Base-by-base conservation (phyloP, 2,113 vertebrate genomes). In the Galemys pyrenaicus region DNA sequence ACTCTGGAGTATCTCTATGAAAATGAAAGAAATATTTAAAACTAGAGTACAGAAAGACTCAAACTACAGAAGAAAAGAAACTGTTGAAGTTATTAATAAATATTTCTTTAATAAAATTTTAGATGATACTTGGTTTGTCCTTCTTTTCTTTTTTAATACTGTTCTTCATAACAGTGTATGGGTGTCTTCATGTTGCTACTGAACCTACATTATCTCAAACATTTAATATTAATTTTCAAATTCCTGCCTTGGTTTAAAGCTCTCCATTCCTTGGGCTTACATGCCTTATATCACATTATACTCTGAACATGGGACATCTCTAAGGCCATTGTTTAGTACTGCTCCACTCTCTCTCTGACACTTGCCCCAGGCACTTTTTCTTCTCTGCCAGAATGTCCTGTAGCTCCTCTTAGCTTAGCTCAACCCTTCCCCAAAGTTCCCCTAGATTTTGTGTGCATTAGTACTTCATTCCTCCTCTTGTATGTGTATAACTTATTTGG, bases 1-100 rank as follows among this genome's bases (percentile, higher is more conserved):
- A 97, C 82, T 98, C 97, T 65, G 98, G 98, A 94, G 96, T 95
- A 96, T 98, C 98, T 96, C 98, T 97, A 98, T 96, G 95, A 96
- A 98, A 97, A 97, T 65, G 92, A 94, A 97, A 96, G 78, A 97
- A 94, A 58, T 84, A 83, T 51, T 87, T 94, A 96, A 91, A 97
- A 94, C 75, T 91, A 92, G 95, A 96, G 93, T 64, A 81, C 19
- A 85, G 62, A 81, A 22, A 41, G 39, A 30, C 37, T 96, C 56
- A 78, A 67, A 60, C 32, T 64, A 73, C 22, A 92, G 19, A 87
- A 78, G 37, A 51, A 89, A 92, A n/a, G 49, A 83, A 83, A 91
- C 54, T 73, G 5, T n/a, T 70, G 35, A 71, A 83, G 19, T 83
- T 60, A 6, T 87, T 91, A 70, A 6, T 44, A 93, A 82, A 10